Conservation (phyloP, 2,113 vertebrate species). For the Spea bombifrons region DNA sequence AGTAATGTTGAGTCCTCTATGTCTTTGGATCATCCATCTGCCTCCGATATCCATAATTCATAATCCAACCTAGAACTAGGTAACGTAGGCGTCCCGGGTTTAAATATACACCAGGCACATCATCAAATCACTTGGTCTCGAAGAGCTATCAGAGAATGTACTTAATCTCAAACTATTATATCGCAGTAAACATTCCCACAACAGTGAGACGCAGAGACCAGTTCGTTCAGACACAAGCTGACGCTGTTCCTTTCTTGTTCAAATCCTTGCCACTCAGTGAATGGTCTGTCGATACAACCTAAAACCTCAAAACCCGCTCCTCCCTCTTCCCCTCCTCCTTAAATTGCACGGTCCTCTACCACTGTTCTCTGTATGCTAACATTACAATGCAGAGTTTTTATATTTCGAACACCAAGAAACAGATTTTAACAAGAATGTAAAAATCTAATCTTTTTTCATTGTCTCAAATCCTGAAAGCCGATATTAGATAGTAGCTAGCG, state of each 20-base stretch:
- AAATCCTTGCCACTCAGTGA: neutral
- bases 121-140: neutral
- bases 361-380: neutral
- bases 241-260: neutral
- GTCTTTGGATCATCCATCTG: neutral
- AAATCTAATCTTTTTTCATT: no score
- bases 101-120: neutral
- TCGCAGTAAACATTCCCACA: neutral
- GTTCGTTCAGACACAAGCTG: neutral
- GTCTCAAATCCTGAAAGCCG: no score
- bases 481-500: no score
- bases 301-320: neutral
- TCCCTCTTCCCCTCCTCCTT: conserved; percentile 4
- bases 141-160: neutral
- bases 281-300: neutral
- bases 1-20: neutral
- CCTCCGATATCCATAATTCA: neutral
- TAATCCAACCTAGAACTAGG: neutral
- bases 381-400: neutral
- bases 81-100: neutral
- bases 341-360: neutral
- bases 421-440: no score
- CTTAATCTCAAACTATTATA: neutral
- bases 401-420: neutral
- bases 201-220: neutral